These are phyloP conservation scores for Bungarus multicinctus DNA, from an alignment of 2,113 vertebrate species.

Conservation along the genomic window DNA sequence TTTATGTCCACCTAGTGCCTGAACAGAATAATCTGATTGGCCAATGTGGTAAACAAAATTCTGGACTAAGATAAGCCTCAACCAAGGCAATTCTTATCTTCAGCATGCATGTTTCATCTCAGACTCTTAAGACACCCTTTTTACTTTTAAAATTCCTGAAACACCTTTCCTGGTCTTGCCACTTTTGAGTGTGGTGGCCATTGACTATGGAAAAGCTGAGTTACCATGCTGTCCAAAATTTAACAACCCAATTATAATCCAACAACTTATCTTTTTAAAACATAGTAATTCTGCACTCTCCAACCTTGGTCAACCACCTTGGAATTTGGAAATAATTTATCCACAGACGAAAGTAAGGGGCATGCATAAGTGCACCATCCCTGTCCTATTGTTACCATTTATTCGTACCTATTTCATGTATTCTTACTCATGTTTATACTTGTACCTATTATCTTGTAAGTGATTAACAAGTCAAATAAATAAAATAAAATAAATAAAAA, in stretches of 20 bases:
- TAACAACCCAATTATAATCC: not conserved
- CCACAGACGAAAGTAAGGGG: slow-evolving; percentile 8
- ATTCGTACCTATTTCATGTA: no score
- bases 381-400: no score
- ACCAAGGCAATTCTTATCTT: not conserved
- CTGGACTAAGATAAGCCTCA: not conserved
- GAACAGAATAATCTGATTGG: not conserved
- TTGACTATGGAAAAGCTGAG: not conserved
- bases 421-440: no score
- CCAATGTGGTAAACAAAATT: not conserved
- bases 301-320: slow-evolving; percentile 13
- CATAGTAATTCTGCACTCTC: not conserved
- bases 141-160: not conserved
- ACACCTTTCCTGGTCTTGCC: not conserved
- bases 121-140: not conserved
- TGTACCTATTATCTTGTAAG: no score
- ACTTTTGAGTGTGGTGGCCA: not conserved
- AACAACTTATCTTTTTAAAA: not conserved
- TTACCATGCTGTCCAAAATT: not conserved
- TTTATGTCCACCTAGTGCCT: not conserved
- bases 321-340: slow-evolving; percentile 12
- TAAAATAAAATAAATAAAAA: no score
- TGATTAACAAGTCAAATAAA: no score
- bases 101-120: not conserved
- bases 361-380: no score